phyloP scores from a whole-genome alignment of 35 echinoderm and acorn worm species.

The Diadema setosum region DNA sequence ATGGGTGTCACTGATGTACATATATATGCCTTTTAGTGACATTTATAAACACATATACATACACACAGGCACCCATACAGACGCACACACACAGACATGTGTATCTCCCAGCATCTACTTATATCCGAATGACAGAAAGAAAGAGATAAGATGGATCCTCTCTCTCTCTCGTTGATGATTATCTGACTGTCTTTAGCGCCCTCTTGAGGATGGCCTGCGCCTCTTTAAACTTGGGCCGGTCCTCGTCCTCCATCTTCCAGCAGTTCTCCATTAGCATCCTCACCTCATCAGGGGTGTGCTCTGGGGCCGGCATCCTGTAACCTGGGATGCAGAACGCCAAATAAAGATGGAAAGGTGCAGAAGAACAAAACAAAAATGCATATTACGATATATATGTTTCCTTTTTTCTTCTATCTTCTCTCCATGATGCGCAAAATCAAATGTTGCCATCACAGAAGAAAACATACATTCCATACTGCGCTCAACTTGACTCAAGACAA shows the following conservation, averaged over 20 bases:
- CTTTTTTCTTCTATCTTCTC: neutral
- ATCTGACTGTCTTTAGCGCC: slow-evolving; percentile 56
- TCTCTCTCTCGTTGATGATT: neutral
- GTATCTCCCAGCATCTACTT: no score
- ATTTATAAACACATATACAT: no score
- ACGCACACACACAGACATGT: no score
- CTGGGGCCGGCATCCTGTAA: slow-evolving; percentile 79
- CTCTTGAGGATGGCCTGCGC: slow-evolving; percentile 64
- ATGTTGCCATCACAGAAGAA: neutral
- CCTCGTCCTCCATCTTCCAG: slow-evolving; percentile 71
- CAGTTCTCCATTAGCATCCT: slow-evolving; percentile 62
- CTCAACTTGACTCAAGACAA: neutral
- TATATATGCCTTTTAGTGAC: no score
- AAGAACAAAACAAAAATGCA: neutral
- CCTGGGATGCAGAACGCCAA: no score
- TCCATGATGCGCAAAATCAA: neutral
- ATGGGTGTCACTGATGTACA: no score
- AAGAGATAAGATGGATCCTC: no score
- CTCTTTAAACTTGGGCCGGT: slow-evolving; percentile 78
- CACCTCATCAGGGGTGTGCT: slow-evolving; percentile 61
- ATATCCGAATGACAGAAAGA: no score
- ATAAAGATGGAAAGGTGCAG: neutral
- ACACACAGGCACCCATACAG: no score
- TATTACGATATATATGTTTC: neutral
- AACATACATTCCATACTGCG: neutral